Evolutionary conservation across 2,113 vertebrate genomes (phyloP).

Genomic region (Boulengeromyrus knoepffleri): DNA sequence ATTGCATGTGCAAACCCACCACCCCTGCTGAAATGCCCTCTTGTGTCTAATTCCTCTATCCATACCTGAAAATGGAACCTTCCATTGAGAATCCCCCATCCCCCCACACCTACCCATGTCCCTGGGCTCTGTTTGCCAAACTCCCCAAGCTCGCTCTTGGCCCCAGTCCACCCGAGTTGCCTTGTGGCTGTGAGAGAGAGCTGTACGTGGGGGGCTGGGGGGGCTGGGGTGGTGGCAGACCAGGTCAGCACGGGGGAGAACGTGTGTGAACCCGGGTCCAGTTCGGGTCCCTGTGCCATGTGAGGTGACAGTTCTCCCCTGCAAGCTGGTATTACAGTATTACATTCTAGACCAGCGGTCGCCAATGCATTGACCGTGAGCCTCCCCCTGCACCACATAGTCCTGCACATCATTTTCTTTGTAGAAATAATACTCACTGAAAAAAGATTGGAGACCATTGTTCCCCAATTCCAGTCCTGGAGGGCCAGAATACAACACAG

Average conservation of each 20-base stretch:
- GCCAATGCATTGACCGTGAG: too few relatives aligned
- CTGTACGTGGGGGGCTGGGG: background rate
- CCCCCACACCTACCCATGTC: background rate
- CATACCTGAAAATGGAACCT: background rate
- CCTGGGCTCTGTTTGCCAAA: background rate
- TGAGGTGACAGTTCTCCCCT: background rate
- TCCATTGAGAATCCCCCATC: background rate
- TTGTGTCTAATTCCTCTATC: background rate
- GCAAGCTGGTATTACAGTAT: background rate
- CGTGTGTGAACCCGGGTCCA: background rate
- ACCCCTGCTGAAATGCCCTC: background rate
- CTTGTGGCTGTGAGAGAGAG: background rate
- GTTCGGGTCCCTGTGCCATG: background rate
- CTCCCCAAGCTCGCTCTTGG: background rate
- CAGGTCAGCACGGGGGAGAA: background rate
- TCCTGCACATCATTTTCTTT: background rate
- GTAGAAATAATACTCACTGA: background rate
- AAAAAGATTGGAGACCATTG: too few relatives aligned
- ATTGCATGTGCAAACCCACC: background rate
- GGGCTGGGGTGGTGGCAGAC: background rate
- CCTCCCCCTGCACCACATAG: too few relatives aligned
- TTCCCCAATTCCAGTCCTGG: too few relatives aligned
- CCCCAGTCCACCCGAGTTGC: background rate
- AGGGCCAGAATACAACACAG: too few relatives aligned
- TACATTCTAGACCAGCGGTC: too few relatives aligned